These are phyloP conservation scores for Channa argus DNA, from an alignment of 2,113 vertebrate species.

Conservation along the genomic window DNA sequence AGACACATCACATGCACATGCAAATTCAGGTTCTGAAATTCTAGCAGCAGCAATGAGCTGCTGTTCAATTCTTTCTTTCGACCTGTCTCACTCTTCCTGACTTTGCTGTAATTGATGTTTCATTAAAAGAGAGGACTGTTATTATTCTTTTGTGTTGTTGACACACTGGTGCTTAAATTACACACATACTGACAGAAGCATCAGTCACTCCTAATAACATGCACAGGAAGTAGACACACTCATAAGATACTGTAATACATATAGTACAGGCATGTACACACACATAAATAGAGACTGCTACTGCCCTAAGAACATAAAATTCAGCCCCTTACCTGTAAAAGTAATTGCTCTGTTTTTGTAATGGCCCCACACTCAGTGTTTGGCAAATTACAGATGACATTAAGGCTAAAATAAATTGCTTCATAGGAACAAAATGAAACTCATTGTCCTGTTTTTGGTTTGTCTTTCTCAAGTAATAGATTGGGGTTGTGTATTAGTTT, in stretches of 20 bases:
- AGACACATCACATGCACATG: no score
- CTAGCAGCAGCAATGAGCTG: no score
- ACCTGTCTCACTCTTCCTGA: neutral
- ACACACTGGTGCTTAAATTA: neutral
- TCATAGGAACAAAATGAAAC: constrained; percentile 14
- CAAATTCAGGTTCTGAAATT: no score
- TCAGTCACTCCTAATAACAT: constrained; percentile 10
- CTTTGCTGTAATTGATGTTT: neutral
- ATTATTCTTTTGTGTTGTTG: constrained; percentile 17
- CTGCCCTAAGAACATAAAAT: constrained; percentile 10
- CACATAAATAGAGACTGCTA: neutral
- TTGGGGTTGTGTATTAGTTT: constrained; percentile 9
- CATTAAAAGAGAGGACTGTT: neutral
- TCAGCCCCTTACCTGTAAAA: constrained; percentile 39
- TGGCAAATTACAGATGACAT: constrained; percentile 42
- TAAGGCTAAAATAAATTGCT: constrained; percentile 53
- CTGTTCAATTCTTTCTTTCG: neutral
- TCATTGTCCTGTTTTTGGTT: constrained; percentile 19
- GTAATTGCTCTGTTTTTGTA: constrained; percentile 56
- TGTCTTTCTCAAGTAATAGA: constrained; percentile 30
- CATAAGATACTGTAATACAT: neutral
- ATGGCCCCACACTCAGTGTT: constrained; percentile 44
- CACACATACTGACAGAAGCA: constrained; percentile 3
- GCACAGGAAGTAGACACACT: neutral
- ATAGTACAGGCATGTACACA: neutral